phyloP scores from a whole-genome alignment of 2,113 vertebrate genomes.

The Poeciliopsis prolifica region DNA sequence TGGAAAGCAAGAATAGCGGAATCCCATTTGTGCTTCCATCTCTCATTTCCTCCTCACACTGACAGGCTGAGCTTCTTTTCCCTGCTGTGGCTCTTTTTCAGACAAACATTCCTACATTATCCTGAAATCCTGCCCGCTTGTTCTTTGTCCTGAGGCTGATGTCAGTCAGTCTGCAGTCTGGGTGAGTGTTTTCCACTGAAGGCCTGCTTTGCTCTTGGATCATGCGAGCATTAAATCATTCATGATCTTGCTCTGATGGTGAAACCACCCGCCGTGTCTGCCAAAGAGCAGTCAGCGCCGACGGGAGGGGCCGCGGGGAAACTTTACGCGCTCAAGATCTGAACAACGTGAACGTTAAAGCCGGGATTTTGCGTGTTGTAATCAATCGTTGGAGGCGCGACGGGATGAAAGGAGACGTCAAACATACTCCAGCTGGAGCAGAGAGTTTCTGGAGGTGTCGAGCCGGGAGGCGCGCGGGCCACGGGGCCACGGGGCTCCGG shows the following conservation, averaged over 20 bases:
- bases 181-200: not conserved
- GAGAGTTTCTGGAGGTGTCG: not conserved
- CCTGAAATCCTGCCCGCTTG: not conserved
- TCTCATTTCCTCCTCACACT: no score
- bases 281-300: not conserved
- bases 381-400: not conserved
- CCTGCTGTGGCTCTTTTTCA: not conserved
- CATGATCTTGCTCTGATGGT: slow-evolving; percentile 26
- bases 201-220: slow-evolving; percentile 36
- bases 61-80: no score
- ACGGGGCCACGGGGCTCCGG: not conserved
- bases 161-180: not conserved
- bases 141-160: not conserved
- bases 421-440: not conserved
- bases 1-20: no score
- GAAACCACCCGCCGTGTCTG: slow-evolving; percentile 30
- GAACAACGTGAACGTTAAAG: slow-evolving; percentile 1
- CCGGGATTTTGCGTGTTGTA: not conserved
- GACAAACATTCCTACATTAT: not conserved
- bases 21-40: no score
- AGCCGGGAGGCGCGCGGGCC: not conserved
- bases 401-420: not conserved
- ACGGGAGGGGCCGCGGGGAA: not conserved
- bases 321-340: slow-evolving; percentile 2
- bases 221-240: slow-evolving; percentile 50